These are phyloP conservation scores for Parotia lawesii DNA, from an alignment of 2,113 vertebrate genomes.

Conservation along the genomic window DNA sequence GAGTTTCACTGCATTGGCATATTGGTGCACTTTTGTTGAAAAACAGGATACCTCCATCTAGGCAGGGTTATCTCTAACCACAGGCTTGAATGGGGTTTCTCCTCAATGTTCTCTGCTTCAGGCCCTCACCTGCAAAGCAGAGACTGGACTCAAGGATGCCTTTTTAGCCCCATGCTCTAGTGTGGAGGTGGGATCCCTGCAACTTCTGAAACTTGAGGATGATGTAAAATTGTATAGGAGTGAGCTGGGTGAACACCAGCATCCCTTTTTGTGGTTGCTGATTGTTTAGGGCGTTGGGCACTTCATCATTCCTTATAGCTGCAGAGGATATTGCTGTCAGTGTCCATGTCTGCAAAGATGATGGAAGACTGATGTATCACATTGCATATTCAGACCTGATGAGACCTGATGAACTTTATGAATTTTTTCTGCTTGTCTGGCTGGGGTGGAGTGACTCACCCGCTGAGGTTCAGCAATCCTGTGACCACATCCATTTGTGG, in stretches of 20 bases:
- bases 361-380: accelerated
- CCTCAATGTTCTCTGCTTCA: accelerated
- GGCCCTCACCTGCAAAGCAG: not conserved
- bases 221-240: not conserved
- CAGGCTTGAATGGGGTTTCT: not conserved
- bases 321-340: not conserved
- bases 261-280: not conserved
- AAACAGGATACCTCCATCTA: not conserved
- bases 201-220: not conserved
- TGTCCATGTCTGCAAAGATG: not conserved
- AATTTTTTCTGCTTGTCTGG: not conserved
- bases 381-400: not conserved
- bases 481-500: not conserved
- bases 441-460: not conserved
- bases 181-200: not conserved
- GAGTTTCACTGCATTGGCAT: not conserved
- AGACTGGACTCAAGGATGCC: not conserved
- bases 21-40: not conserved
- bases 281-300: accelerated
- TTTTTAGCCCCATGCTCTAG: not conserved
- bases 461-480: accelerated
- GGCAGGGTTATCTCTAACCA: not conserved
- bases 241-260: not conserved
- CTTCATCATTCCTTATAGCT: not conserved
- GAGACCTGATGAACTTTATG: not conserved